Conservation (phyloP, 2,888 invertebrate genomes). For the Digitonthophagus gazella region DNA sequence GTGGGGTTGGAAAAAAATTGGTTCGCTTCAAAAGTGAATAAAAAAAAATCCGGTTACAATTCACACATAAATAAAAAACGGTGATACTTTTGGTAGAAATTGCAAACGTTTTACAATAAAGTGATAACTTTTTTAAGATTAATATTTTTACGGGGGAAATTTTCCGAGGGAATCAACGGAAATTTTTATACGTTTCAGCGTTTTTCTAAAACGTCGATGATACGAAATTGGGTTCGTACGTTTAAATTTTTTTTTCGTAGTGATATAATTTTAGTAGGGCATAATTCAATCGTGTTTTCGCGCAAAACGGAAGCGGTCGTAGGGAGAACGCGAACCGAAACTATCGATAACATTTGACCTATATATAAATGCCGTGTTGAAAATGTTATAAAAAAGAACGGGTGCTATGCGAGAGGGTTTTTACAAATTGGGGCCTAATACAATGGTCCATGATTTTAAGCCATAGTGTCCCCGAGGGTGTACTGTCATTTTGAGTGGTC, state of each 20-base stretch:
- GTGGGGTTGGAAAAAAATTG: background rate
- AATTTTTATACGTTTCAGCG: no score
- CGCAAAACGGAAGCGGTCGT: background rate
- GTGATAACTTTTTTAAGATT: background rate
- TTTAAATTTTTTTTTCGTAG: background rate
- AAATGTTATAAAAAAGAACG: background rate
- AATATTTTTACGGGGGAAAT: no score
- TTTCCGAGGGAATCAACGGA: no score
- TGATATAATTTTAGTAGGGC: no score
- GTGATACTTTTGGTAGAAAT: background rate
- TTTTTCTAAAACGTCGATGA: no score
- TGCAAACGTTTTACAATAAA: background rate
- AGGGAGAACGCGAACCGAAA: background rate
- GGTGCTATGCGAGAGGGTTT: background rate
- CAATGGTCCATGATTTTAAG: slow-evolving; percentile 15
- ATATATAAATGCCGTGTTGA: background rate
- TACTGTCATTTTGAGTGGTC: slow-evolving; percentile 30
- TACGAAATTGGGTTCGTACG: no score
- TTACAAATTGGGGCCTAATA: slow-evolving; percentile 4
- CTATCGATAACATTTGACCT: background rate
- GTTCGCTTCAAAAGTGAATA: background rate
- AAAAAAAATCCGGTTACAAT: background rate
- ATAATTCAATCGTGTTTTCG: background rate
- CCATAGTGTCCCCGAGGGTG: slow-evolving; percentile 7
- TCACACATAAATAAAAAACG: background rate